A percentile compares a stretch with the other conserved stretches of the same genome.
Conservation (phyloP, 30 jellyfish, hydroid and myxozoan genomes). For the Cassiopea andromeda region DNA sequence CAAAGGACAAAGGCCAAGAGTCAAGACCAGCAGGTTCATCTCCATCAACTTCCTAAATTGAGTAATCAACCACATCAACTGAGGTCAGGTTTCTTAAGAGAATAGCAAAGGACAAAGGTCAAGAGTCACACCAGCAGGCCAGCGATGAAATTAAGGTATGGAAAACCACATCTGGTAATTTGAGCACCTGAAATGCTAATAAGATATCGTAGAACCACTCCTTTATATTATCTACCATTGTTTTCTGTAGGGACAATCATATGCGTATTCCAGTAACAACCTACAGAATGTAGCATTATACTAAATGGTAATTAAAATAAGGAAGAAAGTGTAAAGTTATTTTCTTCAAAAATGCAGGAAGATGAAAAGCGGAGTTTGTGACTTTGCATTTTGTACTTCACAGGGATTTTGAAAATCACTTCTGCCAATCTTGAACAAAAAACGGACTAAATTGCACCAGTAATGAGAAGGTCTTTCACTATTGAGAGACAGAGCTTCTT, state of each 20-base stretch:
- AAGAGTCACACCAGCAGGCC: background rate
- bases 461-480: background rate
- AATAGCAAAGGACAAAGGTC: background rate
- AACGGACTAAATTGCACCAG: too few relatives aligned
- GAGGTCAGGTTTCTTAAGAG: too few relatives aligned
- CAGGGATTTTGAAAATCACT: too few relatives aligned
- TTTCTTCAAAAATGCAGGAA: too few relatives aligned
- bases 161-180: background rate
- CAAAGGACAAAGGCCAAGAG: background rate
- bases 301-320: too few relatives aligned
- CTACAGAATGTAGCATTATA: background rate
- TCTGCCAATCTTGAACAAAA: too few relatives aligned
- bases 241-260: background rate
- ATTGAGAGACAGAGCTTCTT: background rate
- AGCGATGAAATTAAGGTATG: constrained; percentile 14
- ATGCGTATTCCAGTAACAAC: background rate
- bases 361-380: too few relatives aligned
- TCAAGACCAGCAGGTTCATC: background rate
- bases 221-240: background rate
- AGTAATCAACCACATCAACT: too few relatives aligned
- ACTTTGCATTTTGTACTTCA: too few relatives aligned
- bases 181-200: background rate
- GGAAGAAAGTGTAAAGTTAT: too few relatives aligned
- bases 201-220: background rate
- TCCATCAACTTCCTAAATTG: too few relatives aligned